phyloP scores from a whole-genome alignment of 2,113 vertebrate species.

The Spermophilus dauricus region DNA sequence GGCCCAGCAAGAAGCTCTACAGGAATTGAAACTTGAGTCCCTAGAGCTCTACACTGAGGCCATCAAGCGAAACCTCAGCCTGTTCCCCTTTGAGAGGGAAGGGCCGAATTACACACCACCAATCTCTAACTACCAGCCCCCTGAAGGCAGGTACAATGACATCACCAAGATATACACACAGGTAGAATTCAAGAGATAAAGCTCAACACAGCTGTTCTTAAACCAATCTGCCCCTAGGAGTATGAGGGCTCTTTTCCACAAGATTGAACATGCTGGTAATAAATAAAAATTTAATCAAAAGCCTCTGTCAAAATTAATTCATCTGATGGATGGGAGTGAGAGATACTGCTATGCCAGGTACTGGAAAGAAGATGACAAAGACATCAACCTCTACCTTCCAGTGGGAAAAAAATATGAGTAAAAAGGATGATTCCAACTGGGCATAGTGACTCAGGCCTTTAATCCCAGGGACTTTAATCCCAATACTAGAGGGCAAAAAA shows the following conservation, averaged over 20 bases:
- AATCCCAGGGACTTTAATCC: too few relatives aligned
- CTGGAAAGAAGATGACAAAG: background rate
- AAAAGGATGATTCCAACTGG: background rate
- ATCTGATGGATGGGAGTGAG: background rate
- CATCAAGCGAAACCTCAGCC: constrained; percentile 87
- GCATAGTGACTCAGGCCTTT: too few relatives aligned
- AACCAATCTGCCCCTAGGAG: background rate
- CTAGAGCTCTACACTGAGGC: constrained; percentile 94
- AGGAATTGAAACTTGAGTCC: constrained; percentile 92
- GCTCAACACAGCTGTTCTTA: background rate
- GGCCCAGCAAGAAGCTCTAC: constrained; percentile 93
- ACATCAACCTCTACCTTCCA: background rate
- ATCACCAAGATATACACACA: constrained; percentile 95
- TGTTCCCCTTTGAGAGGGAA: constrained; percentile 93
- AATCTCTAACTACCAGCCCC: constrained; percentile 90
- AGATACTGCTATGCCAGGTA: background rate
- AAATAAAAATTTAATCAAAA: constrained; percentile 52
- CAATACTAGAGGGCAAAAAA: too few relatives aligned
- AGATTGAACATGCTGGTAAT: background rate
- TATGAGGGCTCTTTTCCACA: background rate
- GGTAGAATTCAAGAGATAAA: constrained; percentile 73
- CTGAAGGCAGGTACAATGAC: constrained; percentile 94
- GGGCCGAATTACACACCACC: constrained; percentile 93
- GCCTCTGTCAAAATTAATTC: constrained; percentile 20
- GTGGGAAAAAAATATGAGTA: background rate